phyloP scores from a whole-genome alignment of 2,888 invertebrate genomes.

The Spatulosminthurus flaviceps region DNA sequence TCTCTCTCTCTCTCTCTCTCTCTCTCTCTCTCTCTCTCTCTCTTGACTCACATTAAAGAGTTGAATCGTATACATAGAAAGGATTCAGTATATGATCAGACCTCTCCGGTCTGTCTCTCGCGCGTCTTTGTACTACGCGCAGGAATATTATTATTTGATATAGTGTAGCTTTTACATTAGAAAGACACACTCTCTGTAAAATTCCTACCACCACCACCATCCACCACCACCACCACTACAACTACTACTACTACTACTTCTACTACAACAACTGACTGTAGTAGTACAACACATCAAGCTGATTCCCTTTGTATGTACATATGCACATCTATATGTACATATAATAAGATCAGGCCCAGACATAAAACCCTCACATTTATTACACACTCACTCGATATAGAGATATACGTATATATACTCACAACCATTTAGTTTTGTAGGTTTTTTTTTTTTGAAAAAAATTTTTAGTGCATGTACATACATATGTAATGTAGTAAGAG shows the following conservation, averaged over 20 bases:
- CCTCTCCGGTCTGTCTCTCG: constrained; percentile 20
- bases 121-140: constrained; percentile 8
- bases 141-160: constrained; percentile 27
- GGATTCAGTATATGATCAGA: constrained; percentile 8
- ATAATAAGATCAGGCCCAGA: not conserved
- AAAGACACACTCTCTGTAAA: not conserved
- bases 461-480: constrained; percentile 23
- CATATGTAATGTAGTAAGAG: no score
- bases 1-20: not conserved
- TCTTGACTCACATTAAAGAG: not conserved
- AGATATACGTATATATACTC: not conserved
- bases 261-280: not conserved
- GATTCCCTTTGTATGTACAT: not conserved
- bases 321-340: not conserved
- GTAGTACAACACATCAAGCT: not conserved
- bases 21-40: constrained; percentile 9
- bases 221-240: constrained; percentile 25
- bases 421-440: not conserved
- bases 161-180: not conserved
- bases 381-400: no score
- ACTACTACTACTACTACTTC: constrained; percentile 12
- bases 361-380: no score
- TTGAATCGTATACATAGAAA: constrained; percentile 18
- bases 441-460: constrained; percentile 31
- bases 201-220: constrained; percentile 20